A percentile compares a stretch with the other conserved stretches of the same genome.
phyloP scores from a whole-genome alignment of 2,888 invertebrate species.

The Meghimatium bilineatum region DNA sequence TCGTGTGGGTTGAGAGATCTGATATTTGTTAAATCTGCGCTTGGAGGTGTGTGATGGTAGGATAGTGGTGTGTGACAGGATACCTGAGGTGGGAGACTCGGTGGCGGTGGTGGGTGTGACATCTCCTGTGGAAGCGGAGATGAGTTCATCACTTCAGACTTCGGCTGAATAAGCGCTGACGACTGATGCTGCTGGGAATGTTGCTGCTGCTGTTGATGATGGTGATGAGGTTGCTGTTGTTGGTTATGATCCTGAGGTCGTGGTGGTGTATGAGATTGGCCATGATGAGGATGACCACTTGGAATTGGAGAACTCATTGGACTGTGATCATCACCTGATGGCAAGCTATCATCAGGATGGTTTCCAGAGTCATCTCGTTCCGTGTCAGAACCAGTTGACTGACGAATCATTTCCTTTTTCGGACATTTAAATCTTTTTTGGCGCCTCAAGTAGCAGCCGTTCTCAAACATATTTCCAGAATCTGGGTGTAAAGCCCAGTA shows the following conservation, averaged over 20 bases:
- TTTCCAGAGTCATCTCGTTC: conserved; percentile 51
- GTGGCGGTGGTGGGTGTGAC: conserved; percentile 44
- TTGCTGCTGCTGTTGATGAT: conserved; percentile 39
- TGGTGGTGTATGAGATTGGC: conserved; percentile 52
- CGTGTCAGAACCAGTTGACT: conserved; percentile 24
- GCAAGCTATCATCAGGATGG: conserved; percentile 50
- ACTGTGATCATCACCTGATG: conserved; percentile 48
- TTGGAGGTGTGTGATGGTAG: conserved; percentile 39
- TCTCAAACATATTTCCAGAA: conserved; percentile 99
- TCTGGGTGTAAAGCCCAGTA: conserved; percentile 99
- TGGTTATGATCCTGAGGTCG: conserved; percentile 38
- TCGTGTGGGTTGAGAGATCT: conserved; percentile 49
- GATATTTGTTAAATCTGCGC: conserved; percentile 31
- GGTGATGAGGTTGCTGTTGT: conserved; percentile 28
- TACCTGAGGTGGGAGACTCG: conserved; percentile 38
- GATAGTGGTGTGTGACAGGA: conserved; percentile 36
- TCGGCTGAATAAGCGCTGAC: conserved; percentile 52
- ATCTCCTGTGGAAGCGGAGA: conserved; percentile 54
- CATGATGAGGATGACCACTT: conserved; percentile 44
- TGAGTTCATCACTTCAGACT: conserved; percentile 53
- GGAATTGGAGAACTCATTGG: conserved; percentile 31
- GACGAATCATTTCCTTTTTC: conserved; percentile 91
- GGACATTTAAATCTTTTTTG: conserved; percentile 99
- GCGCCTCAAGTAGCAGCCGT: conserved; percentile 96
- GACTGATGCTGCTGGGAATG: conserved; percentile 37